phyloP scores from a whole-genome alignment of 2,113 vertebrate species.

The Nannospalax galili region DNA sequence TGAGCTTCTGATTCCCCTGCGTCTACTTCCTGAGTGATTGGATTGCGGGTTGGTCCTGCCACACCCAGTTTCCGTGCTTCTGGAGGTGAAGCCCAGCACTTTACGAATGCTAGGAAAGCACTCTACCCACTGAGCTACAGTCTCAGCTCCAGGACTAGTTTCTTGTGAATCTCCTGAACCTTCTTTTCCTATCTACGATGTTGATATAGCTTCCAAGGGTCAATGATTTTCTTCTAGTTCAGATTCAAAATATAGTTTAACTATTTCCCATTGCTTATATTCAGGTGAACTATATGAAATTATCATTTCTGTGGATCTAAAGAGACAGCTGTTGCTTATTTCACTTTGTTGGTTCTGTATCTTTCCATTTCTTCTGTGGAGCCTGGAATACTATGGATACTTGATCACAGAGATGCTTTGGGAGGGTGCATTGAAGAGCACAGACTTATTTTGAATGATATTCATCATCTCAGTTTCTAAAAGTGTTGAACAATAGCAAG shows the following conservation, averaged over 20 bases:
- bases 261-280: not conserved
- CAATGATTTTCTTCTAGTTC: not conserved
- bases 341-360: not conserved
- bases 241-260: not conserved
- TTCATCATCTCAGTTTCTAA: not conserved
- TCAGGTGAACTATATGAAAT: not conserved
- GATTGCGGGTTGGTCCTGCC: not conserved
- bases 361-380: not conserved
- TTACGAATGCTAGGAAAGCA: not conserved
- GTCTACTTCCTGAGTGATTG: not conserved
- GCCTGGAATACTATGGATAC: not conserved
- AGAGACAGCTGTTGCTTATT: not conserved
- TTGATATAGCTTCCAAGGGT: not conserved
- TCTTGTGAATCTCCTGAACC: not conserved
- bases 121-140: not conserved
- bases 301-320: not conserved
- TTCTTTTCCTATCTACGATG: not conserved
- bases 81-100: not conserved
- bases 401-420: not conserved
- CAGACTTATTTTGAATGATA: not conserved
- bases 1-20: not conserved
- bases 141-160: not conserved
- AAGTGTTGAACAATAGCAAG: not conserved
- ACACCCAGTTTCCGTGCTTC: not conserved
- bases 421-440: not conserved